Conservation (phyloP, 2,888 invertebrate species). For the Plagodis dolabraria region DNA sequence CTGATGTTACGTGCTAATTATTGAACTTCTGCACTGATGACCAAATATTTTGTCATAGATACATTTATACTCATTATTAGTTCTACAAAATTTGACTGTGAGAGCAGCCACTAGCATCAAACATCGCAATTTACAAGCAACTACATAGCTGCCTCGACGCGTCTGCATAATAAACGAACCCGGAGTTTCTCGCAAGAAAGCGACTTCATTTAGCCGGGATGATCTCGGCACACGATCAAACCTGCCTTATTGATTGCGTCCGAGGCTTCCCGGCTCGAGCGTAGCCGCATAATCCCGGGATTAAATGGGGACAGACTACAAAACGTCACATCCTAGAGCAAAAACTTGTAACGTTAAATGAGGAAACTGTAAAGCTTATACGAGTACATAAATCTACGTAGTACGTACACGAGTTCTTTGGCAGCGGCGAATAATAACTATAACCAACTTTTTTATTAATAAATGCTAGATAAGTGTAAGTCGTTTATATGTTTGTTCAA, state of each 20-base stretch:
- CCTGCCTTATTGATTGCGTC: conserved; percentile 57
- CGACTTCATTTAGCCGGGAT: conserved; percentile 65
- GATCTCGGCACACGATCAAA: conserved; percentile 53
- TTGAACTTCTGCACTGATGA: too few species aligned
- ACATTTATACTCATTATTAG: too few species aligned
- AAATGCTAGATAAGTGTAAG: too few species aligned
- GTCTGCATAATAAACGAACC: conserved; percentile 9
- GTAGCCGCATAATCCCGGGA: conserved; percentile 57
- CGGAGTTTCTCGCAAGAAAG: conserved; percentile 17
- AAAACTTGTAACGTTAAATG: conserved; percentile 31
- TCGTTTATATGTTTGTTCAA: too few species aligned
- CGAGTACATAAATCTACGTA: not conserved
- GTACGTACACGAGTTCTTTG: too few species aligned
- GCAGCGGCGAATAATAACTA: too few species aligned
- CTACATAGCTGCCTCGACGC: conserved; percentile 2
- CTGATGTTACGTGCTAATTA: too few species aligned
- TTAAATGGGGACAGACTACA: conserved; percentile 53
- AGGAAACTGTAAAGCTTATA: not conserved
- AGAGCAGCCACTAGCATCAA: not conserved
- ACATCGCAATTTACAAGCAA: conserved; percentile 4
- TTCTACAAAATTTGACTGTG: too few species aligned
- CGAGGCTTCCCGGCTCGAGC: conserved; percentile 40
- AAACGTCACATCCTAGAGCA: conserved; percentile 46
- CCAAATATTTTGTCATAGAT: too few species aligned
- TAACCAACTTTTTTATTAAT: too few species aligned